Evolutionary conservation across 2,888 invertebrate genomes (phyloP), one percentile per base, ranked within the genome.

Genomic region (Asteroscopus sphinx): DNA sequence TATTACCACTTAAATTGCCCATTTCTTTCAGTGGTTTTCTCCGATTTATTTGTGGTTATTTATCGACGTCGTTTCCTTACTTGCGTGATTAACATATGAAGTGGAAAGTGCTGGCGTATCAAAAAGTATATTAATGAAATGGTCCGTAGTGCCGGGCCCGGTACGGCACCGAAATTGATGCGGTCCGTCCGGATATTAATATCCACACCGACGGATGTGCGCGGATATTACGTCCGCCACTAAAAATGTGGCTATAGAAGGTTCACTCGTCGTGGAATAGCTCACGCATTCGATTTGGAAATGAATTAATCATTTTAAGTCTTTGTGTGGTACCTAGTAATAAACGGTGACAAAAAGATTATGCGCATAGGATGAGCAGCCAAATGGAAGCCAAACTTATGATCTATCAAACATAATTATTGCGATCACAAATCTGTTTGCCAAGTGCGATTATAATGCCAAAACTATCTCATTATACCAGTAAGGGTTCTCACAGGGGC

Each of bases 131-230:
- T 68, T 68, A 77, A 71, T 70, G 67, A 69, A 73, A 76, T 54
- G 53, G 52, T 40, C 47, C 48, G 56, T 37, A 53, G 35, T 44
- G 12, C 60, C 58, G 51, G 40, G 9, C 49, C 41, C 45, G 36
- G 54, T 33, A 54, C 30, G 26, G 26, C 26, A 52, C 49, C 60
- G 54, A 66, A 76, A 79, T 74, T 70, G 80, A 80, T 77, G 77
- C 69, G 68, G 73, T 65, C 72, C 75, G 75, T 68, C 78, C 84
- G 84, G 84, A 84, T 83, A 83, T 84, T 79, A 81, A 81, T 78
- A 75, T 76, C 71, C 75, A 73, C 63, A 58, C 65, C 63, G 55
- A 59, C 76, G 79, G 74, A 69, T 76, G 71, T 69, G 58, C 67
- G 63, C 77, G 81, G 84, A 83, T 83, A 84, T 85, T 83, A 75